Evolutionary conservation across 2,888 invertebrate species (phyloP).

Genomic region (Branchinecta sandiegonensis): DNA sequence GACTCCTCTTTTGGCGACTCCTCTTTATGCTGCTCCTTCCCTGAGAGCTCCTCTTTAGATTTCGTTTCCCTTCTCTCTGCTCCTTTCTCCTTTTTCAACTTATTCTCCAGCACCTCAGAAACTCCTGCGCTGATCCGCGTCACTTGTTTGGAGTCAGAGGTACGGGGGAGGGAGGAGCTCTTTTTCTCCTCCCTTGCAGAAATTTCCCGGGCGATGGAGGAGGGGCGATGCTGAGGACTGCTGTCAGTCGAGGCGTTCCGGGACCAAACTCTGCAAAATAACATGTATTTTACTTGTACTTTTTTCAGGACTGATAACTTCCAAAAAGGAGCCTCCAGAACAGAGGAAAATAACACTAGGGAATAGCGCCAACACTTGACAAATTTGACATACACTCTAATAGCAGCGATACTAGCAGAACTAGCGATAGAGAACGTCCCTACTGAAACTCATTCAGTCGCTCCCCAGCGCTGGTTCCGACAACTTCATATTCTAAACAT

Average conservation of each 20-base stretch:
- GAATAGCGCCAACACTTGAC: no score
- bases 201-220: background rate
- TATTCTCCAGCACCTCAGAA: background rate
- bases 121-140: background rate
- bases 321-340: no score
- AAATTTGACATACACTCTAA: no score
- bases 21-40: background rate
- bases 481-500: no score
- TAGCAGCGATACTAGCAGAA: no score
- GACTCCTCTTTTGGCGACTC: constrained; percentile 6
- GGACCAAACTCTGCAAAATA: constrained; percentile 10
- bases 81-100: background rate
- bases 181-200: constrained; percentile 1
- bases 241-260: background rate
- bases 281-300: background rate
- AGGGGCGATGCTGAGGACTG: background rate
- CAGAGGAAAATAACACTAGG: no score
- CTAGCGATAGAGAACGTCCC: no score
- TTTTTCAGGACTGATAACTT: background rate
- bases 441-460: no score
- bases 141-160: background rate
- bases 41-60: background rate
- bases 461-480: no score
- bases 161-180: background rate
- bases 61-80: background rate